Evolutionary conservation across 2,113 vertebrate species (phyloP).

Genomic region (Eurystomus gularis): DNA sequence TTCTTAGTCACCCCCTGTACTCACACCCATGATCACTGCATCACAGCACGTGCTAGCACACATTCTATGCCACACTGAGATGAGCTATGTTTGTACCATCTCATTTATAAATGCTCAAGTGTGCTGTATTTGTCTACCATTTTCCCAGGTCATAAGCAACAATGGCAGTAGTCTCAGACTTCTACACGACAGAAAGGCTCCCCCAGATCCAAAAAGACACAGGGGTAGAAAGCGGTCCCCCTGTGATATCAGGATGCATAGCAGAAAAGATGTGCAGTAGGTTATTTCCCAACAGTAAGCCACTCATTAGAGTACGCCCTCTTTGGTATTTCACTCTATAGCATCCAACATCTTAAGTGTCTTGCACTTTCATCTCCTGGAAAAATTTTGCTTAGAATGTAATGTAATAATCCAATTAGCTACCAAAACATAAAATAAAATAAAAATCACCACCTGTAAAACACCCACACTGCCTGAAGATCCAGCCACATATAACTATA

Average conservation of each 20-base stretch:
- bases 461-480: neutral
- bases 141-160: neutral
- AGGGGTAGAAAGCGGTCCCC: neutral
- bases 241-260: neutral
- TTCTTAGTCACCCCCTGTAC: neutral
- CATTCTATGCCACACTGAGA: neutral
- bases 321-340: neutral
- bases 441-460: neutral
- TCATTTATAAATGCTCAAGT: neutral
- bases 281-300: neutral
- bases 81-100: neutral
- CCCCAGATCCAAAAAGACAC: neutral
- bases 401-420: neutral
- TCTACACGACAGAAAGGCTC: neutral
- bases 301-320: neutral
- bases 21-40: rapidly evolving
- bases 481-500: neutral
- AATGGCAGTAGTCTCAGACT: neutral
- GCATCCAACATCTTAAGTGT: neutral
- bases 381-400: neutral
- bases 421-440: neutral
- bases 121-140: neutral
- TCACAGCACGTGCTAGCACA: rapidly evolving
- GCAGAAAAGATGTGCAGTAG: neutral
- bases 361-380: neutral